Evolutionary conservation across 2,888 invertebrate species (phyloP).

Genomic region (Ceraclea dissimilis): DNA sequence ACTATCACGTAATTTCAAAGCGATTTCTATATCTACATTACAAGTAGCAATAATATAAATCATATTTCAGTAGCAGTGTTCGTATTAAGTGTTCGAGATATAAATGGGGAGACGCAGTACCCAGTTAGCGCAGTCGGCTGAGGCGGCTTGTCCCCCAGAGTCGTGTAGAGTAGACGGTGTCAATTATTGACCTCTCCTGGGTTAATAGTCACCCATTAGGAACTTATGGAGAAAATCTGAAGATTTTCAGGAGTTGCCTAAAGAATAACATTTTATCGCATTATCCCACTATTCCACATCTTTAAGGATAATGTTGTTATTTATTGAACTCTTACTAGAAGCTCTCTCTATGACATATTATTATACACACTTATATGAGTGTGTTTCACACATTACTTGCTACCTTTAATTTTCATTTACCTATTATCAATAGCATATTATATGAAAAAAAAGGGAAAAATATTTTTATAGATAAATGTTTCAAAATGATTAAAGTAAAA

Average conservation of each 20-base stretch:
- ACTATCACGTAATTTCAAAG: constrained; percentile 2
- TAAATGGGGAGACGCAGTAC: too few species aligned
- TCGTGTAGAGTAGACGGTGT: neutral
- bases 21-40: neutral
- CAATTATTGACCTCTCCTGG: neutral
- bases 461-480: neutral
- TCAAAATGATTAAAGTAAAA: neutral
- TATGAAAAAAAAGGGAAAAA: neutral
- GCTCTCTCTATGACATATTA: too few species aligned
- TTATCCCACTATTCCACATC: neutral
- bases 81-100: too few species aligned
- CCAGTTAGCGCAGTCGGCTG: neutral
- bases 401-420: too few species aligned
- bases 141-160: neutral
- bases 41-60: neutral
- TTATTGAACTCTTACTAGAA: neutral
- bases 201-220: neutral
- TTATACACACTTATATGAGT: neutral
- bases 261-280: neutral
- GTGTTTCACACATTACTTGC: neutral
- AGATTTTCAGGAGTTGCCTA: neutral
- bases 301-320: neutral
- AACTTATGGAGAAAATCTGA: neutral
- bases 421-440: neutral
- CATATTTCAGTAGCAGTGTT: neutral